phyloP scores from a whole-genome alignment of 2,797 vertebrate species.

The Bovichtus diacanthus region DNA sequence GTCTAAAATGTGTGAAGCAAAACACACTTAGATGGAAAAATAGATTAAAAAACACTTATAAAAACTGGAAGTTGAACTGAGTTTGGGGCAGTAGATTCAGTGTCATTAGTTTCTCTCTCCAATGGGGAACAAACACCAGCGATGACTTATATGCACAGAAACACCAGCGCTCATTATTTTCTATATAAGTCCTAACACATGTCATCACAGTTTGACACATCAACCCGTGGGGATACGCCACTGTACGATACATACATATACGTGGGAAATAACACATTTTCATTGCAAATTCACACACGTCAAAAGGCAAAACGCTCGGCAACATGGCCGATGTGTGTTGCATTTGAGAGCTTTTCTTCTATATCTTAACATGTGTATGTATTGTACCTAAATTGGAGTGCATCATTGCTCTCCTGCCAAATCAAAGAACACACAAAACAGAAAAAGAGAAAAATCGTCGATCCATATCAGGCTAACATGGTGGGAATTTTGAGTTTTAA shows the following conservation, averaged over 20 bases:
- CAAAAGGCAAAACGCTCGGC: too few species aligned
- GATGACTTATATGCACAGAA: not conserved
- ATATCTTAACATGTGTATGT: too few species aligned
- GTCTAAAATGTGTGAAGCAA: constrained; percentile 40
- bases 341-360: not conserved
- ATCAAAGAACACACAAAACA: not conserved
- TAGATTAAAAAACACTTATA: not conserved
- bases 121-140: not conserved
- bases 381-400: not conserved
- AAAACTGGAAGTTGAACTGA: not conserved
- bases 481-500: too few species aligned
- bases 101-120: not conserved
- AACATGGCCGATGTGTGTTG: not conserved
- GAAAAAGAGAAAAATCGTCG: not conserved
- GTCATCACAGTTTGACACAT: not conserved
- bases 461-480: too few species aligned
- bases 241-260: too few species aligned
- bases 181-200: not conserved
- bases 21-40: constrained; percentile 26
- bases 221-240: not conserved
- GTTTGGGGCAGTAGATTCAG: not conserved
- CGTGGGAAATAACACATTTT: too few species aligned
- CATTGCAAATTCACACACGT: too few species aligned
- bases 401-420: not conserved
- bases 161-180: constrained; percentile 4